Conservation (phyloP, 2,888 invertebrate species). For the Melanostoma mellinum region DNA sequence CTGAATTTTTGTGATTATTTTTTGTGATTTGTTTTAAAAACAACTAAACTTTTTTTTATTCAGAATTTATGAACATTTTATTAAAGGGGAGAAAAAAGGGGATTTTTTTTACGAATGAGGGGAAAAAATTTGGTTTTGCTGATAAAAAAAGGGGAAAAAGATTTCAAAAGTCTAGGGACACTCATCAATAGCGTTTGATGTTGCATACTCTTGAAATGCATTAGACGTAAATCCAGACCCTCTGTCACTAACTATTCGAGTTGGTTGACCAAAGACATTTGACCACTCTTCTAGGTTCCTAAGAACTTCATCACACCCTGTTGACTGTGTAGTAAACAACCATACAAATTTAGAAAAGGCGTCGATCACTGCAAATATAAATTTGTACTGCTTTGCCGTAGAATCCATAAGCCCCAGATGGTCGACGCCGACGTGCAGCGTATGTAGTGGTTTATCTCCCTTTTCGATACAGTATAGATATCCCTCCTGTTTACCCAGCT, state of each 20-base stretch:
- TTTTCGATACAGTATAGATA: conserved; percentile 71
- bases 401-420: conserved; percentile 58
- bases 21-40: no score
- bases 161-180: no score
- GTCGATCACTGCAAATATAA: conserved; percentile 56
- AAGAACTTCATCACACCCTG: conserved; percentile 35
- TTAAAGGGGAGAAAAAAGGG: no score
- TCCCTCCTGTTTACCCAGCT: conserved; percentile 77
- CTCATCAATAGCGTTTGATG: conserved; percentile 32
- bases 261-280: conserved; percentile 17
- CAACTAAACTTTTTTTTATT: no score
- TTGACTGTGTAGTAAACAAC: conserved; percentile 47
- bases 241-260: conserved; percentile 14
- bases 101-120: no score
- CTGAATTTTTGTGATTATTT: no score
- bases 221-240: conserved; percentile 51
- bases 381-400: conserved; percentile 29
- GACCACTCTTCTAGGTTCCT: conserved; percentile 15
- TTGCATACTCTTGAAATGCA: conserved; percentile 38
- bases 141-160: no score
- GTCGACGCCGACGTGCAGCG: conserved; percentile 48
- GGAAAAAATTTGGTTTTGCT: no score
- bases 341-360: conserved; percentile 58
- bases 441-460: conserved; percentile 64
- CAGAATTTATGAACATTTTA: no score